Evolutionary conservation across 2,797 vertebrate genomes (phyloP).

Genomic region (Xenentodon cancila): DNA sequence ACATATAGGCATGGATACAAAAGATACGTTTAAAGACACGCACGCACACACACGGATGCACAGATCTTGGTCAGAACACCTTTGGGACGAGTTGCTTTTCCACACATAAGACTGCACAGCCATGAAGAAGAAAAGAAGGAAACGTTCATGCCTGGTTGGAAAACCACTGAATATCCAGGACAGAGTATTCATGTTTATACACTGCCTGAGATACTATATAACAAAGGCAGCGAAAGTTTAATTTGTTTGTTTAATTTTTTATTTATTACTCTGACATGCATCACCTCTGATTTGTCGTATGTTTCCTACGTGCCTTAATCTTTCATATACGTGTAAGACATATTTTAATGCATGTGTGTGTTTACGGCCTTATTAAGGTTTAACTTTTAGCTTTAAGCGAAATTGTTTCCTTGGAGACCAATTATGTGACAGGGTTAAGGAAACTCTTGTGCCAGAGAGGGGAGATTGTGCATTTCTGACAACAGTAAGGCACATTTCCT

Average conservation of each 20-base stretch:
- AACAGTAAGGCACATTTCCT: constrained; percentile 68
- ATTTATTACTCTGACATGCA: constrained; percentile 37
- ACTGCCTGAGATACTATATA: constrained; percentile 28
- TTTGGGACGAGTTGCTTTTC: constrained; percentile 39
- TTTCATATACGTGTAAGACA: constrained; percentile 28
- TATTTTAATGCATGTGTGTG: constrained; percentile 45
- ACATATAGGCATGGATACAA: constrained; percentile 33
- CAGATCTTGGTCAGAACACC: constrained; percentile 49
- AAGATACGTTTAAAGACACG: constrained; percentile 19
- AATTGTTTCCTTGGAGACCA: constrained; percentile 70
- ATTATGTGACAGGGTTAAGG: constrained; percentile 78
- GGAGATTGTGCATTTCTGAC: constrained; percentile 64
- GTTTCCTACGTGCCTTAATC: background rate
- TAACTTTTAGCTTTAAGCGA: constrained; percentile 71
- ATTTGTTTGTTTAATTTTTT: constrained; percentile 1
- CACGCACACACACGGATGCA: no score
- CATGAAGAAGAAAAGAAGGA: constrained; percentile 20
- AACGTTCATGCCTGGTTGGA: constrained; percentile 15
- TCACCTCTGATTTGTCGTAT: constrained; percentile 36
- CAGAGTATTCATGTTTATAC: constrained; percentile 16
- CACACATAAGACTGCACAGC: constrained; percentile 38
- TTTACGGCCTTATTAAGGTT: constrained; percentile 71
- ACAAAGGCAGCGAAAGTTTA: constrained; percentile 37
- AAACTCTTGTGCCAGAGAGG: constrained; percentile 59
- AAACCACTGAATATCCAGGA: constrained; percentile 26